Evolutionary conservation across 2,113 vertebrate genomes (phyloP).

Genomic region (Corythoichthys intestinalis): DNA sequence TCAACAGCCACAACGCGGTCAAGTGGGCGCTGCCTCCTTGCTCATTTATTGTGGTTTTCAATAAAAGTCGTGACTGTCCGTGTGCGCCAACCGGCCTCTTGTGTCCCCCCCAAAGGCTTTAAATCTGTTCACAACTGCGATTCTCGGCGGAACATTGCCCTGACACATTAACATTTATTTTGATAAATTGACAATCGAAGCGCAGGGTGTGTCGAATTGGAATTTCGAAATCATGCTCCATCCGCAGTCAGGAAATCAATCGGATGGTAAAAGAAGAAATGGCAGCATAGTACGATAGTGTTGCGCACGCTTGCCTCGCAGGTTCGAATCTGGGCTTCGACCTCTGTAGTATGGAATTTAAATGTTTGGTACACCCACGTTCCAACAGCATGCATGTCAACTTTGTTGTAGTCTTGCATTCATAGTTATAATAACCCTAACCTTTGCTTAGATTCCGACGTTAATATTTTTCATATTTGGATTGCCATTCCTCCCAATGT

Average conservation of each 20-base stretch:
- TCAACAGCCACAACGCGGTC: background rate
- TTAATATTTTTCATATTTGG: background rate
- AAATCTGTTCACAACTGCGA: conserved; percentile 3
- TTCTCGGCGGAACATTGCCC: background rate
- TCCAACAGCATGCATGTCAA: background rate
- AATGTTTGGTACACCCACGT: background rate
- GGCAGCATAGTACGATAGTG: background rate
- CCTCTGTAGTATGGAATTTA: background rate
- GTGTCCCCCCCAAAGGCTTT: background rate
- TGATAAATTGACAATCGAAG: background rate
- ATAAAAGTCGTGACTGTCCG: conserved; percentile 62
- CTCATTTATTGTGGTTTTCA: background rate
- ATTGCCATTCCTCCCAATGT: background rate
- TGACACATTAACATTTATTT: background rate
- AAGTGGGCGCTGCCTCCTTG: conserved; percentile 23
- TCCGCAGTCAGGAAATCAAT: background rate
- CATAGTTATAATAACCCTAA: too few relatives aligned
- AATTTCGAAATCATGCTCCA: conserved; percentile 28
- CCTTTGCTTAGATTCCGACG: too few relatives aligned
- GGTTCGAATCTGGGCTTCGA: background rate
- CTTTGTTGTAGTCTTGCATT: background rate
- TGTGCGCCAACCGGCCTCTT: conserved; percentile 42
- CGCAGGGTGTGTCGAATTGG: background rate
- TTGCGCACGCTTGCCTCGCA: background rate
- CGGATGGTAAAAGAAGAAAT: background rate